Conservation (phyloP, 1,140 invertebrate species). For the Spodoptera litura region DNA sequence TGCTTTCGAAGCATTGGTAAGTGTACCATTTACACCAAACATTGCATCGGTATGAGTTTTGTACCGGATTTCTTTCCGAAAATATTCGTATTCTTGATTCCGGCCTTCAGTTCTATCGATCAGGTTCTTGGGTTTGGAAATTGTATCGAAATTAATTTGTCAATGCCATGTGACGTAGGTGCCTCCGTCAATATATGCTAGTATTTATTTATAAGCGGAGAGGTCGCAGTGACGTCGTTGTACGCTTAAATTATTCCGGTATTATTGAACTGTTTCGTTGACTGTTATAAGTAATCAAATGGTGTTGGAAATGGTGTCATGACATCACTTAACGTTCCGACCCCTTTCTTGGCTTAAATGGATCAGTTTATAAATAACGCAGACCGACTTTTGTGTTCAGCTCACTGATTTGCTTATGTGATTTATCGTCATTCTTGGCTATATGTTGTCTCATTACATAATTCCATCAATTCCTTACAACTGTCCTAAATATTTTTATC, state of each 20-base stretch:
- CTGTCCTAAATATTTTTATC: too few relatives aligned
- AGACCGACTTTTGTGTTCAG: too few relatives aligned
- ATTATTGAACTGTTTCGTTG: conserved; percentile 22
- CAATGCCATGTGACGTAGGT: conserved; percentile 43
- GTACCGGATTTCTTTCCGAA: conserved; percentile 16
- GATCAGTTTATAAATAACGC: not conserved
- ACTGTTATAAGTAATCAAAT: not conserved
- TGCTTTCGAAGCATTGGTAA: not conserved
- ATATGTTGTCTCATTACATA: too few relatives aligned
- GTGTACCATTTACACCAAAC: not conserved
- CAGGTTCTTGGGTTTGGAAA: conserved; percentile 37
- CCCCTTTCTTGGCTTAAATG: not conserved
- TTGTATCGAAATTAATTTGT: conserved; percentile 40
- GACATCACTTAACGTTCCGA: conserved; percentile 4
- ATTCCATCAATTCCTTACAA: too few relatives aligned
- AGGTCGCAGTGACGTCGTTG: conserved; percentile 26
- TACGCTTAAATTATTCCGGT: conserved; percentile 25
- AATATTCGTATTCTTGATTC: conserved; percentile 14
- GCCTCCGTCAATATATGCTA: conserved; percentile 42
- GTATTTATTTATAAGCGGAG: conserved; percentile 39
- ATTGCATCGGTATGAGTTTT: not conserved
- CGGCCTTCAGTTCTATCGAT: conserved; percentile 21
- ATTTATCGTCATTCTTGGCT: too few relatives aligned
- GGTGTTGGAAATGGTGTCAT: conserved; percentile 7
- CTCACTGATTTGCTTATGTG: too few relatives aligned